phyloP scores from a whole-genome alignment of 2,113 vertebrate species.

The Plestiodon gilberti region DNA sequence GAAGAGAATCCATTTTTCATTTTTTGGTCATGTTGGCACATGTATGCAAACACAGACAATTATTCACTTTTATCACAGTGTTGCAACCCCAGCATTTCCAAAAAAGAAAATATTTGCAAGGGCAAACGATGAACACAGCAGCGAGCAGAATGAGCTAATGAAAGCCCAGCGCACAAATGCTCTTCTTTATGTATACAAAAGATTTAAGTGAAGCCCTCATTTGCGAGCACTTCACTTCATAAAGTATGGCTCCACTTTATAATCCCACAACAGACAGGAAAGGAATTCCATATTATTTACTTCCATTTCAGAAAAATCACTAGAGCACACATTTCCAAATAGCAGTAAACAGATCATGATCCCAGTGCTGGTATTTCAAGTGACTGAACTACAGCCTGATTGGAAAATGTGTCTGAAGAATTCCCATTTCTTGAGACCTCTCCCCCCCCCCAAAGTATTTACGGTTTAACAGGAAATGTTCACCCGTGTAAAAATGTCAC shows the following conservation, averaged over 20 bases:
- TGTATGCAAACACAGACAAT: not conserved
- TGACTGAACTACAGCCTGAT: not conserved
- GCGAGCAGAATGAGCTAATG: not conserved
- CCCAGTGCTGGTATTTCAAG: not conserved
- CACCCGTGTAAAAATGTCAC: conserved; percentile 10
- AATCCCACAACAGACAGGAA: conserved; percentile 34
- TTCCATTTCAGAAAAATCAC: conserved; percentile 18
- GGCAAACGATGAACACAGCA: not conserved
- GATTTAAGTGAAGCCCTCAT: not conserved
- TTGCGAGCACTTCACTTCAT: not conserved
- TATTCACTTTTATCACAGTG: not conserved
- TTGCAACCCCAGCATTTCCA: not conserved
- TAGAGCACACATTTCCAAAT: conserved; percentile 3
- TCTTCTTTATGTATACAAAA: conserved; percentile 13
- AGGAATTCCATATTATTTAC: conserved; percentile 31
- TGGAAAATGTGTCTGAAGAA: conserved; percentile 5
- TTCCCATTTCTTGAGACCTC: not conserved
- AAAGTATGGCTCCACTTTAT: not conserved
- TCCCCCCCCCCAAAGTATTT: not conserved
- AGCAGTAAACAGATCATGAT: conserved; percentile 23
- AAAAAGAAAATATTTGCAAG: not conserved
- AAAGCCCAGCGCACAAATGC: not conserved
- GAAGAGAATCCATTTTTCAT: not conserved
- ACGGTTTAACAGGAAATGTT: conserved; percentile 29
- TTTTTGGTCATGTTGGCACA: fast-evolving